Base-by-base conservation (phyloP, 2,888 invertebrate genomes). In the Drosophila flavopinicola region DNA sequence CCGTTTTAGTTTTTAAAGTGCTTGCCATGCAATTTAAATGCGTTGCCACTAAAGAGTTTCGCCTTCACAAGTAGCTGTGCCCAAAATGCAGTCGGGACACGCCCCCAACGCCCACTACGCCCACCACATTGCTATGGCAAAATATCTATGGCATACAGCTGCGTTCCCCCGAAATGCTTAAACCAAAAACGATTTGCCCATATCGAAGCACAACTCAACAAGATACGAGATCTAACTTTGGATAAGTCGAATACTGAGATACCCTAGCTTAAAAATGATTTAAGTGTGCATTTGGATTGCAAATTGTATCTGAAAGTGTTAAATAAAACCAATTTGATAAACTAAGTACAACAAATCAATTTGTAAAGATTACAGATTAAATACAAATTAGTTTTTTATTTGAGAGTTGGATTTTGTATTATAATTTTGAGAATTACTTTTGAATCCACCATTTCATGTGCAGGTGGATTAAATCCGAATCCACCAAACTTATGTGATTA, bases 111-210 rank as follows among this genome's bases (percentile, higher is more conserved):
- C 20, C 20, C 20, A 20, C 52, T n/a, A 74, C 71, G 74, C 71
- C 71, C 41, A 48, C 35, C 15, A 11, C 42, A 60, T 65, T 68
- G 63, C 77, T 7, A 60, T 76, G 72, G 57, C 76, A 65, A n/a
- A n/a, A n/a, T n/a, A 65, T 61, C 27, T 38, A 9, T n/a, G 9
- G 15, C 42, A 44, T 6, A 10, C 37, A n/a, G 15, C 4, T 15
- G 4, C 4, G 6, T 6, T 2, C 20, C 4, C 6, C 37, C 35
- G 13, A 25, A 33, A 35, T 25, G 27, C 35, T 35, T 52, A 57
- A 56, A 20, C 25, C 39, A 13, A 56, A 49, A 44, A 30, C 33
- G 7, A 27, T 37, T 58, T 69, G 48, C 27, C 54, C 60, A 58
- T 48, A 65, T 69, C 72, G 59, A 57, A 65, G 54, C 44, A 56